A percentile compares a stretch with the other conserved stretches of the same genome.
Evolutionary conservation across 2,113 vertebrate genomes (phyloP).

Genomic region (Cephalopterus ornatus): DNA sequence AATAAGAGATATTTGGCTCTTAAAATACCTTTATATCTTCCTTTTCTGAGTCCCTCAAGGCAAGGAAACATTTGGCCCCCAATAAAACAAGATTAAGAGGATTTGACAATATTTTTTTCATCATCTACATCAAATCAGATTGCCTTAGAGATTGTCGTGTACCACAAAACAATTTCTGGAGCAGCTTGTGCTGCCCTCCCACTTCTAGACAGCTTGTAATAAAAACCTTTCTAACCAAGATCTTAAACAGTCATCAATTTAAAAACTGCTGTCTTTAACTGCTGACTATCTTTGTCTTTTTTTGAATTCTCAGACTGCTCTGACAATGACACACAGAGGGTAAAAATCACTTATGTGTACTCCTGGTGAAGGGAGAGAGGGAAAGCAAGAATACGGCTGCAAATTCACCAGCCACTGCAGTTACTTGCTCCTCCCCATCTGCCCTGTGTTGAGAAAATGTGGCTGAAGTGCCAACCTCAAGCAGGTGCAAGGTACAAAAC

Average conservation of each 20-base stretch:
- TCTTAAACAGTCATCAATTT: not conserved
- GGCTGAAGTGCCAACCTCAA: not conserved
- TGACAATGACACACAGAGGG: not conserved
- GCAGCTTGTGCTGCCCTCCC: not conserved
- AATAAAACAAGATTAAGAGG: not conserved
- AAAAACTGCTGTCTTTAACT: not conserved
- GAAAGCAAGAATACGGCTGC: not conserved
- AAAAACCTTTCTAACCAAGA: not conserved
- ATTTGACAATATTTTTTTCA: not conserved
- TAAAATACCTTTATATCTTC: not conserved
- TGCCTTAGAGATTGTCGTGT: not conserved
- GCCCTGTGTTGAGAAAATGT: not conserved
- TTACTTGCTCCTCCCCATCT: not conserved
- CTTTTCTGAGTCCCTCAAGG: not conserved
- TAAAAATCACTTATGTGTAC: not conserved
- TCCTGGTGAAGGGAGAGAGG: not conserved
- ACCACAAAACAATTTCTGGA: not conserved
- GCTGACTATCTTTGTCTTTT: not conserved
- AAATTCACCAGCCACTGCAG: not conserved
- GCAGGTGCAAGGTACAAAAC: not conserved
- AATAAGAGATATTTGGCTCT: not conserved
- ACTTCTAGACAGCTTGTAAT: not conserved
- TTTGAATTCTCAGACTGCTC: not conserved
- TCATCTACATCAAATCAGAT: not conserved
- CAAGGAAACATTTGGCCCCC: accelerated